phyloP scores from a whole-genome alignment of 1,140 invertebrate genomes.

The Drosophila sechellia region DNA sequence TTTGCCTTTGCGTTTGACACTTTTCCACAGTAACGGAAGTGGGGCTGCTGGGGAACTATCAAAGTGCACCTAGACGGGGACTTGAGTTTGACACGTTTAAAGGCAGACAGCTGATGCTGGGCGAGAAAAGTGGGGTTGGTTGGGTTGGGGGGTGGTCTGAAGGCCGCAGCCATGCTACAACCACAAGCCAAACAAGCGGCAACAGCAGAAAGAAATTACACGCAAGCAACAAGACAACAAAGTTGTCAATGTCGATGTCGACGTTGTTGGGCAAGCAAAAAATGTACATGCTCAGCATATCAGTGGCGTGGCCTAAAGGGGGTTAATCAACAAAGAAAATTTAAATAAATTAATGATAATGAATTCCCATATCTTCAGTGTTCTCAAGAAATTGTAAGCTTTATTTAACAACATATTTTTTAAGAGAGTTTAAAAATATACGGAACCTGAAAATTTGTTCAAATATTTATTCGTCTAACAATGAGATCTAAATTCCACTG shows the following conservation, averaged over 20 bases:
- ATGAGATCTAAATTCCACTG: not conserved
- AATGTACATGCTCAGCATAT: conserved; percentile 23
- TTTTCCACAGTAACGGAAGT: conserved; percentile 23
- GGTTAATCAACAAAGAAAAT: not conserved
- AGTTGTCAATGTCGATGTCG: conserved; percentile 60
- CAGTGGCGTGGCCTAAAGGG: not conserved
- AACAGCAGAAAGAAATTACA: conserved; percentile 71
- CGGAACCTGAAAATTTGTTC: no score
- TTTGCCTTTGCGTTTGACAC: conserved; percentile 62
- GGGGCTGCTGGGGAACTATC: conserved; percentile 40
- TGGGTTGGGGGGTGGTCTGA: not conserved
- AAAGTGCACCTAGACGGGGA: conserved; percentile 60
- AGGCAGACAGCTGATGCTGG: conserved; percentile 30
- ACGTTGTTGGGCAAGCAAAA: conserved; percentile 34
- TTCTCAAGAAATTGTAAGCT: no score
- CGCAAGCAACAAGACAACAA: conserved; percentile 57
- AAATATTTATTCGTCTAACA: no score
- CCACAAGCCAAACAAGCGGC: conserved; percentile 71
- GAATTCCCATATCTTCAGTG: no score
- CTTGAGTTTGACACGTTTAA: conserved; percentile 59
- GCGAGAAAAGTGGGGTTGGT: not conserved
- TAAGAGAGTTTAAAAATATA: no score
- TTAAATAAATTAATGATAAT: no score
- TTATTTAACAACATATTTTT: no score
- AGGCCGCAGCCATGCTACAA: conserved; percentile 33